Conservation (phyloP, 2,888 invertebrate genomes). For the Elysia crispata region DNA sequence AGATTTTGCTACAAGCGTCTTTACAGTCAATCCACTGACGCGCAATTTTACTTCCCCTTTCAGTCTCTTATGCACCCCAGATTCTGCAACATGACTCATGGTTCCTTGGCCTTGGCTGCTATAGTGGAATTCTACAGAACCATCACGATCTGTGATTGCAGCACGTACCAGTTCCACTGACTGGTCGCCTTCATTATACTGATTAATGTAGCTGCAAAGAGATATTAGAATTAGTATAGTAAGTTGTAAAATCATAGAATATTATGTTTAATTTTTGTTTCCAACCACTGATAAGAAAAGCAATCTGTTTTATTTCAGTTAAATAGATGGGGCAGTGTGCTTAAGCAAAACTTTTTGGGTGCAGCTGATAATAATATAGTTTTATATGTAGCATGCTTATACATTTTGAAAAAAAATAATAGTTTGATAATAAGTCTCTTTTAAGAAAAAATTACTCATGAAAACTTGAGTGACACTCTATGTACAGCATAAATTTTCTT, state of each 20-base stretch:
- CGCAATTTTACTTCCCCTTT: slow-evolving; percentile 49
- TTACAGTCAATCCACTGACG: slow-evolving; percentile 61
- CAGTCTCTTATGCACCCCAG: not conserved
- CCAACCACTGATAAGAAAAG: too few species aligned
- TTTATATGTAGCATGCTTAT: too few species aligned
- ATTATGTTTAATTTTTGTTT: too few species aligned
- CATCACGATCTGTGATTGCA: slow-evolving; percentile 59
- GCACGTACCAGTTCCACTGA: slow-evolving; percentile 60
- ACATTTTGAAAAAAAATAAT: too few species aligned
- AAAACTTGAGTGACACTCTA: too few species aligned
- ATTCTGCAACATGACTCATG: slow-evolving; percentile 60
- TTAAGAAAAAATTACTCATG: too few species aligned
- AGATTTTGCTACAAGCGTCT: slow-evolving; percentile 58
- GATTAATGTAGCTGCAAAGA: slow-evolving; percentile 55
- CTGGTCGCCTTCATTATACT: slow-evolving; percentile 56
- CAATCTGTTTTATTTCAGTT: too few species aligned
- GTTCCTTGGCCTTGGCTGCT: slow-evolving; percentile 57
- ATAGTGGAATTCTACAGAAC: slow-evolving; percentile 57
- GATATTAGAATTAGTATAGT: not conserved
- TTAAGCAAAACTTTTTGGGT: too few species aligned
- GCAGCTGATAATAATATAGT: too few species aligned
- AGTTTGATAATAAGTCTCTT: too few species aligned
- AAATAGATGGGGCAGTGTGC: too few species aligned
- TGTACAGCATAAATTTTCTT: too few species aligned
- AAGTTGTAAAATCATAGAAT: not conserved